A percentile compares a stretch with the other conserved stretches of the same genome.
phyloP scores from a whole-genome alignment of 2,797 vertebrate genomes.

The Anguilla anguilla region DNA sequence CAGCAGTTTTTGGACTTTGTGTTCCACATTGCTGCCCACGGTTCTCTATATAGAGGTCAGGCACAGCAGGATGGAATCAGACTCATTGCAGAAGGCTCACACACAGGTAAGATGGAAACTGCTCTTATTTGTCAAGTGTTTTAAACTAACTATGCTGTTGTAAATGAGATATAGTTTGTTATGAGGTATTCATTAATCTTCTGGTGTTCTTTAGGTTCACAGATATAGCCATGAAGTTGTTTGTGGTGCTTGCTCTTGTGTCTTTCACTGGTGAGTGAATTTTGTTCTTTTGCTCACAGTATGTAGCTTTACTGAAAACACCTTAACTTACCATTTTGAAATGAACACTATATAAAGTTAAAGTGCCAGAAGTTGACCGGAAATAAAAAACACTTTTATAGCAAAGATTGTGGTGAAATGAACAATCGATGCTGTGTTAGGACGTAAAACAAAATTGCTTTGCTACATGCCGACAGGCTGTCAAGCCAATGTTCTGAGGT shows the following conservation, averaged over 20 bases:
- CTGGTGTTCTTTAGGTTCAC: not conserved
- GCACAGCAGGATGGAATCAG: not conserved
- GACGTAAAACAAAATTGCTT: not conserved
- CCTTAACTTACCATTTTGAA: not conserved
- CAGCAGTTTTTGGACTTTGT: constrained; percentile 52
- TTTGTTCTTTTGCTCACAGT: not conserved
- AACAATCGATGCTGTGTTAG: not conserved
- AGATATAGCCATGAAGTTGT: constrained; percentile 64
- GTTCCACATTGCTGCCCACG: not conserved
- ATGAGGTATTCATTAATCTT: not conserved
- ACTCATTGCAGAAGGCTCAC: constrained; percentile 13
- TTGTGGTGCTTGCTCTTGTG: constrained; percentile 59
- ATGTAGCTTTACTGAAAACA: not conserved
- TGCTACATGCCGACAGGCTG: constrained; percentile 59
- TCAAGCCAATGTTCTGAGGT: constrained; percentile 73
- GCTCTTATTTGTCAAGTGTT: not conserved
- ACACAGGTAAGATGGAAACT: constrained; percentile 43
- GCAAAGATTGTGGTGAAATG: not conserved
- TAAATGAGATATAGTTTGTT: not conserved
- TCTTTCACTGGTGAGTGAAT: constrained; percentile 65
- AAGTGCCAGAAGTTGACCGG: not conserved
- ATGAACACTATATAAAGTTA: not conserved
- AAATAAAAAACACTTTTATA: not conserved
- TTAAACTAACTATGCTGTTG: not conserved
- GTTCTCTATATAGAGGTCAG: constrained; percentile 47